A percentile compares a stretch with the other conserved stretches of the same genome.
Evolutionary conservation across 2,888 invertebrate species (phyloP).

Genomic region (Chesias legatella): DNA sequence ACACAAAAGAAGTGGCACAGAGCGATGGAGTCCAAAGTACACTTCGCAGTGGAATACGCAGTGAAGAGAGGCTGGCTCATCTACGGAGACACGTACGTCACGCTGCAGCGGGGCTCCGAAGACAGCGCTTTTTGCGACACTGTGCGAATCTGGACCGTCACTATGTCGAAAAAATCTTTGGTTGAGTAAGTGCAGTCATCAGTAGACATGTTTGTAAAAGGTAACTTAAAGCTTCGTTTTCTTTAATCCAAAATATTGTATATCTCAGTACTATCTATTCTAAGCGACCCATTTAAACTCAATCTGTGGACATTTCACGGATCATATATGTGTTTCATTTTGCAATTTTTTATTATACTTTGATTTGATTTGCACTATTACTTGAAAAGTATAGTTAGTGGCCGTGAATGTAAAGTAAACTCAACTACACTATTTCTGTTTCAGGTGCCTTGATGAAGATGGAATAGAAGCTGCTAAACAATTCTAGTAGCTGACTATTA

Average conservation of each 20-base stretch:
- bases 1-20: slow-evolving; percentile 33
- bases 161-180: slow-evolving; percentile 34
- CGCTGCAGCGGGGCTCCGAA: slow-evolving; percentile 47
- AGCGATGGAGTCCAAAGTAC: slow-evolving; percentile 40
- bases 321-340: too few species aligned
- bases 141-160: slow-evolving; percentile 42
- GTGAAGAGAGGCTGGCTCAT: slow-evolving; percentile 44
- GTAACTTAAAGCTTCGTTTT: too few species aligned
- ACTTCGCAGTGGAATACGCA: slow-evolving; percentile 50
- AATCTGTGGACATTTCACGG: too few species aligned
- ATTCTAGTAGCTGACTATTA: too few species aligned
- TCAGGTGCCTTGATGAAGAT: slow-evolving; percentile 7
- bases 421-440: slow-evolving; percentile 12
- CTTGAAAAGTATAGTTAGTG: too few species aligned
- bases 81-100: slow-evolving; percentile 50
- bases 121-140: slow-evolving; percentile 53
- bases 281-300: too few species aligned
- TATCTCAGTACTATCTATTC: too few species aligned
- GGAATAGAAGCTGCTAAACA: slow-evolving; percentile 4
- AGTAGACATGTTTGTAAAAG: too few species aligned
- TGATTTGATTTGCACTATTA: too few species aligned
- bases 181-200: slow-evolving; percentile 60
- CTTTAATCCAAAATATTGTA: too few species aligned
- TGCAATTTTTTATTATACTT: too few species aligned
- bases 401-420: neutral